A percentile compares a stretch with the other conserved stretches of the same genome.
Evolutionary conservation across 2,113 vertebrate genomes (phyloP).

Genomic region (Archocentrus centrarchus): DNA sequence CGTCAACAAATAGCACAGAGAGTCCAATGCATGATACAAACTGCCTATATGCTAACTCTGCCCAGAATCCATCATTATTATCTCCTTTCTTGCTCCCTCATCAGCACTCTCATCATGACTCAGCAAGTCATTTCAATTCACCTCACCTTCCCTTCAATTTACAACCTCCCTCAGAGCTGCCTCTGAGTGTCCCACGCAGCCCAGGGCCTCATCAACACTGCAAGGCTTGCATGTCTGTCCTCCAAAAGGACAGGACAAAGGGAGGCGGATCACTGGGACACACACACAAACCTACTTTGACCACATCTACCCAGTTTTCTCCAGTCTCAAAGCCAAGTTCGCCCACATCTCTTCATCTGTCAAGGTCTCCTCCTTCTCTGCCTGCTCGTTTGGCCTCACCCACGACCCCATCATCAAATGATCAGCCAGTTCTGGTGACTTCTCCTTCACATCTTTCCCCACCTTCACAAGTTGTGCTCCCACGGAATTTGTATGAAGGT

Average conservation of each 20-base stretch:
- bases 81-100: constrained; percentile 18
- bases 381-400: background rate
- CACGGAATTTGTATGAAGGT: constrained; percentile 37
- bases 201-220: constrained; percentile 26
- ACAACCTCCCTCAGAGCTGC: constrained; percentile 31
- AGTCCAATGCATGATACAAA: constrained; percentile 6
- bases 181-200: constrained; percentile 1
- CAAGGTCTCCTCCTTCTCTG: constrained; percentile 4
- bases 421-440: background rate
- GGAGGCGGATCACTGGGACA: constrained; percentile 38
- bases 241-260: constrained; percentile 41
- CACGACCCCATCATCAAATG: constrained; percentile 15
- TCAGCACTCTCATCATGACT: constrained; percentile 37
- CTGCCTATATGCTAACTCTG: constrained; percentile 5
- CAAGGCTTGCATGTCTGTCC: constrained; percentile 45
- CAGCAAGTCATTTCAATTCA: constrained; percentile 50
- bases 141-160: constrained; percentile 48
- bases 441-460: constrained; percentile 22
- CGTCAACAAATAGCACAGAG: constrained; percentile 16
- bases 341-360: constrained; percentile 20
- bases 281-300: background rate
- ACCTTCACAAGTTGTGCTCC: constrained; percentile 2
- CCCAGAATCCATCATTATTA: constrained; percentile 30
- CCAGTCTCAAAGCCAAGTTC: constrained; percentile 23
- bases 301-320: background rate